These are phyloP conservation scores for Geococcyx californianus DNA, from an alignment of 2,113 vertebrate species.

Conservation along the genomic window DNA sequence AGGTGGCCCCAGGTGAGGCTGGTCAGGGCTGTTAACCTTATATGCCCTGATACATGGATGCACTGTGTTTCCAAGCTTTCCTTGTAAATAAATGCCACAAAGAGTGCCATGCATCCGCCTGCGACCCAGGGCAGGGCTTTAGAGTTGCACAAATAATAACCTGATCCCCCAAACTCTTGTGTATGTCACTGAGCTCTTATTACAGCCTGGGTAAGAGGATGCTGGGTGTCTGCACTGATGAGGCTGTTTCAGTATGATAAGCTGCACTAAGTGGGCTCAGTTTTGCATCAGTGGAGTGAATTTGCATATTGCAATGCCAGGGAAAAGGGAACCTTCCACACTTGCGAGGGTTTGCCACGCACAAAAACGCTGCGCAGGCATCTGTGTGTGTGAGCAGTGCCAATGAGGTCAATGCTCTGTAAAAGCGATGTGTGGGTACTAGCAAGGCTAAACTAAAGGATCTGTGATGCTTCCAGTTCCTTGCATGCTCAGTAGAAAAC, in stretches of 20 bases:
- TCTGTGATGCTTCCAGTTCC: neutral
- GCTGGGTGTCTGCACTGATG: conserved; percentile 33
- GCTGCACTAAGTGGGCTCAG: conserved; percentile 42
- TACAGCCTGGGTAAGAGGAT: conserved; percentile 36
- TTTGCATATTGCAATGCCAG: conserved; percentile 26
- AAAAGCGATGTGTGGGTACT: neutral
- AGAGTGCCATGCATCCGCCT: neutral
- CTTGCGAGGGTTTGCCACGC: neutral
- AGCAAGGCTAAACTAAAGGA: neutral
- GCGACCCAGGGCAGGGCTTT: neutral
- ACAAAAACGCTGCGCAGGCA: neutral
- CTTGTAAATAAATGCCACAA: neutral
- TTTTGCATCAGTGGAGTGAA: conserved; percentile 31
- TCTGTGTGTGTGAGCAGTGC: neutral
- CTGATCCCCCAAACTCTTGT: conserved; percentile 19
- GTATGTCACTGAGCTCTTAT: conserved; percentile 22
- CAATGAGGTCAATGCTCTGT: neutral
- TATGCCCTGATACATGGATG: neutral
- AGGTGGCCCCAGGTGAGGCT: neutral
- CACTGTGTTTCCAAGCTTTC: neutral
- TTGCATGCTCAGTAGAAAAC: neutral
- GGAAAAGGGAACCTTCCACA: conserved; percentile 1
- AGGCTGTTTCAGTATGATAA: conserved; percentile 45
- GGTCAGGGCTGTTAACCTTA: neutral
- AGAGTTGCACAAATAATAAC: neutral